Evolutionary conservation across 2,888 invertebrate species (phyloP).

Genomic region (Oscheius sp.): DNA sequence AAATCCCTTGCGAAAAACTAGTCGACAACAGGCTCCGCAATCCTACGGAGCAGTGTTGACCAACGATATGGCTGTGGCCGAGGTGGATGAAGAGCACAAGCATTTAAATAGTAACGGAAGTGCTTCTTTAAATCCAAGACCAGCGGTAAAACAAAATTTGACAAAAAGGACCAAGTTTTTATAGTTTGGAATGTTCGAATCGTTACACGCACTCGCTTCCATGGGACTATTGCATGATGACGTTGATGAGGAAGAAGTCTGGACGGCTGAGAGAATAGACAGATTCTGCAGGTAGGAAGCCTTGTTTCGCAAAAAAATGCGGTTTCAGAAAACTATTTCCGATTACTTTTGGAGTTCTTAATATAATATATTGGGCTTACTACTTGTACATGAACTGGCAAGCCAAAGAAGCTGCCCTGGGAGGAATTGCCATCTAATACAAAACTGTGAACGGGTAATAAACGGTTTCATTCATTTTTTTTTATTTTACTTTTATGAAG

Average conservation of each 20-base stretch:
- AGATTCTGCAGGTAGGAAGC: constrained; percentile 54
- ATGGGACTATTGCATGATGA: constrained; percentile 50
- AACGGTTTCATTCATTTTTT: background rate
- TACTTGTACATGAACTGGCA: constrained; percentile 62
- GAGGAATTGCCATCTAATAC: constrained; percentile 35
- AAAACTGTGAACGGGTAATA: constrained; percentile 29
- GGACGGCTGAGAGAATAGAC: constrained; percentile 68
- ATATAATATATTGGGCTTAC: constrained; percentile 69
- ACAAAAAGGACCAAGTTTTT: background rate
- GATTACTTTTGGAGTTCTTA: constrained; percentile 61
- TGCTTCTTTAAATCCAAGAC: constrained; percentile 1
- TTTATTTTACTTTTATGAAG: no score
- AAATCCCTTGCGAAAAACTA: constrained; percentile 15
- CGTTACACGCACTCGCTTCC: constrained; percentile 54
- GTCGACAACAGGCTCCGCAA: background rate
- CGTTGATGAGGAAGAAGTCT: constrained; percentile 57
- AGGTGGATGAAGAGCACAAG: constrained; percentile 1
- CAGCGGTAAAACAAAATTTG: constrained; percentile 31
- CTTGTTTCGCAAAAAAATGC: background rate
- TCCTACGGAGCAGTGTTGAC: constrained; percentile 8
- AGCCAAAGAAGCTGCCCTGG: constrained; percentile 63
- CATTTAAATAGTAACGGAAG: constrained; percentile 27
- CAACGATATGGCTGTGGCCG: constrained; percentile 17
- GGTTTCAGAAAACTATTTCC: constrained; percentile 68
- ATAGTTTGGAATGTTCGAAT: constrained; percentile 55